A percentile compares a stretch with the other conserved stretches of the same genome.
Conservation (phyloP, 2,888 invertebrate species). For the Mesorhabditis spiculigera region DNA sequence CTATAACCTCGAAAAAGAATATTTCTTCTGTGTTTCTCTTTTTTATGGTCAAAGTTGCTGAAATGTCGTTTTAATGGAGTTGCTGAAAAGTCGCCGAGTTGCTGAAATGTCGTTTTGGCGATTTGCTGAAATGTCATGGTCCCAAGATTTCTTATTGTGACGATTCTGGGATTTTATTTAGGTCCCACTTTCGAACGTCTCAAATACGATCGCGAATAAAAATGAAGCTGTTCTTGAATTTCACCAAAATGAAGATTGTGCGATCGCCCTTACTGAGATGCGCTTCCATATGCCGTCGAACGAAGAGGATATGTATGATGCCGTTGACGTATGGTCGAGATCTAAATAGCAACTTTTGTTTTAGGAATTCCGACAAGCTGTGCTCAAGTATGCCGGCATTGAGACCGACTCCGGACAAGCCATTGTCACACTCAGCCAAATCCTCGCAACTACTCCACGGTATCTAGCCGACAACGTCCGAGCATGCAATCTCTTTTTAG, state of each 20-base stretch:
- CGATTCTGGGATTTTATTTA: not conserved
- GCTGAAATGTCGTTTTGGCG: too few species aligned
- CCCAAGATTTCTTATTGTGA: not conserved
- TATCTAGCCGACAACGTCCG: slow-evolving; percentile 56
- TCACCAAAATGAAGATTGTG: slow-evolving; percentile 83
- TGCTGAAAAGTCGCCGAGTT: too few species aligned
- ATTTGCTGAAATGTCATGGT: too few species aligned
- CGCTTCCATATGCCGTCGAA: slow-evolving; percentile 92
- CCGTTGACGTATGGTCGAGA: slow-evolving; percentile 66
- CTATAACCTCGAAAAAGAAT: too few species aligned
- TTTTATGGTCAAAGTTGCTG: too few species aligned
- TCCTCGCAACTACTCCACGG: slow-evolving; percentile 97
- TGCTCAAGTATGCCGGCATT: slow-evolving; percentile 94
- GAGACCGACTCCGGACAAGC: slow-evolving; percentile 87
- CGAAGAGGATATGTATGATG: slow-evolving; percentile 70
- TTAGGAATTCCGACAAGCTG: slow-evolving; percentile 89
- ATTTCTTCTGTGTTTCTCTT: too few species aligned
- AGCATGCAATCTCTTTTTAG: slow-evolving; percentile 65
- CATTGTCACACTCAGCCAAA: slow-evolving; percentile 90
- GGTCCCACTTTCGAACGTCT: slow-evolving; percentile 86
- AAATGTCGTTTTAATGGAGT: too few species aligned
- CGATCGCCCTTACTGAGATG: slow-evolving; percentile 93
- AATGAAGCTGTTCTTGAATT: slow-evolving; percentile 97
- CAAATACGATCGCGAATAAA: slow-evolving; percentile 89
- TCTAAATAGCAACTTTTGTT: not conserved